Evolutionary conservation across 2,888 invertebrate genomes (phyloP).

Genomic region (Acanthopleura granulata): DNA sequence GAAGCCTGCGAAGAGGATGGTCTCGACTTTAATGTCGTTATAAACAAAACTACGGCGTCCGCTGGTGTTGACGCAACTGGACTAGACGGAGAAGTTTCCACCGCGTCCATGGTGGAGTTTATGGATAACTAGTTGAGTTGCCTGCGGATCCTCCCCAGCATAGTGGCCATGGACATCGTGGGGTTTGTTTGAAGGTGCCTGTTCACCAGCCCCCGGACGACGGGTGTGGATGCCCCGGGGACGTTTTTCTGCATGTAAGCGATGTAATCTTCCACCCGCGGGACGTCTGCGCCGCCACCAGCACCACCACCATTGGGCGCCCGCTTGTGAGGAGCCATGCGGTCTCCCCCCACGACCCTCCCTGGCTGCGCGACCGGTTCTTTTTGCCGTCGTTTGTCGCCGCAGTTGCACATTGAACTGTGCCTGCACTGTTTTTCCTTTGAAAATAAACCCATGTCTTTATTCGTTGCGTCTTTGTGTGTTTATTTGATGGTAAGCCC

Average conservation of each 20-base stretch:
- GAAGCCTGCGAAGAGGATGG: not conserved
- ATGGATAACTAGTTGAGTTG: not conserved
- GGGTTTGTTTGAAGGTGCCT: not conserved
- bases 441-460: slow-evolving; percentile 2
- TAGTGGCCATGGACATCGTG: not conserved
- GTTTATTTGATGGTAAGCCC: too few relatives aligned
- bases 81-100: not conserved
- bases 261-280: not conserved
- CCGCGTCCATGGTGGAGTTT: not conserved
- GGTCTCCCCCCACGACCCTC: not conserved
- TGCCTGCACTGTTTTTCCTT: not conserved
- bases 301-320: not conserved
- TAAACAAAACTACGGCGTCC: not conserved
- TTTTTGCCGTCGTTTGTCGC: not conserved
- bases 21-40: not conserved
- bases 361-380: not conserved
- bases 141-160: not conserved
- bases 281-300: not conserved
- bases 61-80: not conserved
- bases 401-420: not conserved
- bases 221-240: not conserved
- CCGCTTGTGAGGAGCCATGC: not conserved
- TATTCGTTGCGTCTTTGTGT: too few relatives aligned
- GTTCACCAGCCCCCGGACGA: not conserved
- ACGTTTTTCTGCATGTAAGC: not conserved